Conservation (phyloP, 1,140 invertebrate species). For the Dendrolimus kikuchii region DNA sequence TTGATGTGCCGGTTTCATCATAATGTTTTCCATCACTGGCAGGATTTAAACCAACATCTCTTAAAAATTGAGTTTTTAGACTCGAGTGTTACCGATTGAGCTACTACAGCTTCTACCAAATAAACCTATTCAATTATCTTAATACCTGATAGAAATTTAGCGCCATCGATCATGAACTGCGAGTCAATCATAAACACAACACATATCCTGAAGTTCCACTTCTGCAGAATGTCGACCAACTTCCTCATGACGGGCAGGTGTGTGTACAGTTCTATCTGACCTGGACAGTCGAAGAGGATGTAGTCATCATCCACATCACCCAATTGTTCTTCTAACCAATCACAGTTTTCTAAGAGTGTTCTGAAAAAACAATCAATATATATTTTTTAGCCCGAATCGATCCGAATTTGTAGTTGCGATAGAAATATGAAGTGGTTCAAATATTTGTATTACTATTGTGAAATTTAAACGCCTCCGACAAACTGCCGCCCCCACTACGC, state of each 20-base stretch:
- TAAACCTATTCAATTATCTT: background rate
- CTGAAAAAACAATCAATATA: constrained; percentile 54
- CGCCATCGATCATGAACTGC: constrained; percentile 96
- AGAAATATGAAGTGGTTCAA: background rate
- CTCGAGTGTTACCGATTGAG: too few species aligned
- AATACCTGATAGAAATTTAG: constrained; percentile 91
- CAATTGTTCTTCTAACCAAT: constrained; percentile 92
- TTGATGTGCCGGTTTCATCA: too few species aligned
- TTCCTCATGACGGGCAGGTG: constrained; percentile 92
- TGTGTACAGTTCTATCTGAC: constrained; percentile 98
- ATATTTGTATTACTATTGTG: background rate
- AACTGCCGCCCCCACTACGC: too few species aligned
- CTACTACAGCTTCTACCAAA: background rate
- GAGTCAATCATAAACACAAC: constrained; percentile 95
- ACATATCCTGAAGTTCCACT: constrained; percentile 93
- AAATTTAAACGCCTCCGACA: too few species aligned
- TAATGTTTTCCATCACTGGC: too few species aligned
- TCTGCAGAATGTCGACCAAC: constrained; percentile 86
- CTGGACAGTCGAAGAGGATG: constrained; percentile 98
- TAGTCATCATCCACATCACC: constrained; percentile 91
- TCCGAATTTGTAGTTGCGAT: background rate
- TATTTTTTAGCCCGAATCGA: too few species aligned
- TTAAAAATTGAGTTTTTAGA: too few species aligned
- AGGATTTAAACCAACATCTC: too few species aligned
- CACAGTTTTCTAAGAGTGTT: constrained; percentile 91